Base-by-base conservation (phyloP, 64 coral and sea anemone species). In the Porites australiensis region DNA sequence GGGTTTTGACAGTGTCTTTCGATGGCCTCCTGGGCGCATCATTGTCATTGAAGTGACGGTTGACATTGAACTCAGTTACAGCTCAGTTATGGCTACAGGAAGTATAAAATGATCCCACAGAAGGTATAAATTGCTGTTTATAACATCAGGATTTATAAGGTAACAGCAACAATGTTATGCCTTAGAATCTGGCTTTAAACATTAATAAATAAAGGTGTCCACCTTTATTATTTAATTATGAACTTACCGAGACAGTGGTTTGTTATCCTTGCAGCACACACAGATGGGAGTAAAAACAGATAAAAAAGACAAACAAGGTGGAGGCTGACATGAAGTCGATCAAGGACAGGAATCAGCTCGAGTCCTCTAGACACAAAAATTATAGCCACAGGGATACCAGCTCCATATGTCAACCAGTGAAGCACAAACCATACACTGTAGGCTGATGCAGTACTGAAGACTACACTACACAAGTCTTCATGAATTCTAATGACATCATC, bases 401-500 rank as follows among this genome's bases (percentile, higher is more conserved):
- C 73, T 76, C 73, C 73, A 6, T 76, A 18, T 50, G 15, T 76
- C 3, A 76, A 7, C 73, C 73, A 76, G 48, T 76, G 73, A 13
- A 76, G 4, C 44, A 76, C 73, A 18, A 76, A 76, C 73, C 73
- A 76, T 6, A 76, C 16, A 44, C 73, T 76, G 73, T 51, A 76
- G 3, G 73, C 45, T 76, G 73, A 76, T 47, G 50, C 73, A 19
- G 73, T 76, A 50, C 48, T 76, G 15, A 76, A 76, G 50, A 76
- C 73, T 49, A 52, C 4, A 6, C 12, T 50, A 14, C 73, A 76
- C 15, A 76, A 16, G 14, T 50, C 73, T 50, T 76, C 45, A 8
- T 76, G 73, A 50, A 76, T 50, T 76, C 45, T 76, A 18, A 76
- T 76, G 45, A 76, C 47, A 15, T 76, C 47, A 50, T 76, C 73